A percentile compares a stretch with the other conserved stretches of the same genome.
Conservation (phyloP, 1,140 invertebrate genomes). For the Muscidifurax raptorellus region DNA sequence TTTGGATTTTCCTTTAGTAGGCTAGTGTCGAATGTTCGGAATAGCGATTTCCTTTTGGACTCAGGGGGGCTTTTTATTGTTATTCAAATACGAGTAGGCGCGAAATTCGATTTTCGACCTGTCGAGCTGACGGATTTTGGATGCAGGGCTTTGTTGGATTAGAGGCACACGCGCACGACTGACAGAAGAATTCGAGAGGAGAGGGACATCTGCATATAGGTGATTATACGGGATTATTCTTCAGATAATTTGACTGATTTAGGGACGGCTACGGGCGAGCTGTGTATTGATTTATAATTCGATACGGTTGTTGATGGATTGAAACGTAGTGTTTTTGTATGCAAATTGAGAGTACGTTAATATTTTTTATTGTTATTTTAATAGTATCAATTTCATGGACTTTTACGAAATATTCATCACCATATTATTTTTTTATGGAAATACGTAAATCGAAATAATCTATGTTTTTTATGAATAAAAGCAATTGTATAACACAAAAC, state of each 20-base stretch:
- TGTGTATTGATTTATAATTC: too few relatives aligned
- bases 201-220: neutral
- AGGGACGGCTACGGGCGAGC: too few relatives aligned
- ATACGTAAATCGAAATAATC: too few relatives aligned
- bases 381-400: too few relatives aligned
- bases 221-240: neutral
- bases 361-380: too few relatives aligned
- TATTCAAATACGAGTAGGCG: neutral
- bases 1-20: neutral
- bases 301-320: too few relatives aligned
- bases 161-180: neutral
- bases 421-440: too few relatives aligned
- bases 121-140: neutral
- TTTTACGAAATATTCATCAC: too few relatives aligned
- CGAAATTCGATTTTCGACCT: constrained; percentile 29
- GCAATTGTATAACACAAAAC: neutral
- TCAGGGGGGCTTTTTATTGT: neutral
- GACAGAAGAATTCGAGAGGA: neutral
- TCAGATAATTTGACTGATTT: constrained; percentile 6
- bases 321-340: too few relatives aligned
- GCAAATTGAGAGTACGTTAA: too few relatives aligned
- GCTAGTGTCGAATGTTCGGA: neutral
- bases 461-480: too few relatives aligned
- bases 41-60: neutral
- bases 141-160: constrained; percentile 3